phyloP scores from a whole-genome alignment of 2,113 vertebrate species.

The Chaenogobius annularis region DNA sequence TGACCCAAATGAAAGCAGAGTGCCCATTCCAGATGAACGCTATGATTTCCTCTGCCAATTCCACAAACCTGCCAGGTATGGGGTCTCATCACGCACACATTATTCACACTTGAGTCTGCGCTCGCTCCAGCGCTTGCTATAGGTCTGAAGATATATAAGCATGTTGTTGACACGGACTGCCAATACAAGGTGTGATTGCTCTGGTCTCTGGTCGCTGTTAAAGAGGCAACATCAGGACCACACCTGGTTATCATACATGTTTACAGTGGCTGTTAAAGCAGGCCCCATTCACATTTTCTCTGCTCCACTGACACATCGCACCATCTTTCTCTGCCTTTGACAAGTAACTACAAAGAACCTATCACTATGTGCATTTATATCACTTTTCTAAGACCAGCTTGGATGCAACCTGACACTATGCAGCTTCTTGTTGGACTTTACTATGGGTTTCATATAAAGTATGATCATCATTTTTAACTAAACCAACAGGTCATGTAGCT shows the following conservation, averaged over 20 bases:
- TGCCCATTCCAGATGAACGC: constrained; percentile 91
- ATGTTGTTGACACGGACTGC: constrained; percentile 57
- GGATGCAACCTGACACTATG: not conserved
- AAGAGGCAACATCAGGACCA: constrained; percentile 30
- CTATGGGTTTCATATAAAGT: not conserved
- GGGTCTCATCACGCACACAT: constrained; percentile 61
- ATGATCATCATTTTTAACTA: not conserved
- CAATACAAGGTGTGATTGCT: constrained; percentile 39
- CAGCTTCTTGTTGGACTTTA: not conserved
- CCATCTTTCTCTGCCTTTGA: constrained; percentile 8
- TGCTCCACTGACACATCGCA: constrained; percentile 22
- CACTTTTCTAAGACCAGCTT: not conserved
- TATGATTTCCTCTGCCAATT: constrained; percentile 91
- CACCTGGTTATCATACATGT: constrained; percentile 50
- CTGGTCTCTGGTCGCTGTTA: constrained; percentile 23
- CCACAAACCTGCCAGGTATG: constrained; percentile 92
- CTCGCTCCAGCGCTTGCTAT: constrained; percentile 32
- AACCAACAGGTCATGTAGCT: not conserved
- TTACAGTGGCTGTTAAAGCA: constrained; percentile 49
- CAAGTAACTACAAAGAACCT: constrained; percentile 14
- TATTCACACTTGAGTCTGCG: constrained; percentile 66
- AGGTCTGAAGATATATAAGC: constrained; percentile 47
- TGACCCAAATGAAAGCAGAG: constrained; percentile 95
- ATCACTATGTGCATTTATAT: constrained; percentile 16
- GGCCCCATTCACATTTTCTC: constrained; percentile 35